Evolutionary conservation across 2,888 invertebrate genomes (phyloP).

Genomic region (Cryptus armator): DNA sequence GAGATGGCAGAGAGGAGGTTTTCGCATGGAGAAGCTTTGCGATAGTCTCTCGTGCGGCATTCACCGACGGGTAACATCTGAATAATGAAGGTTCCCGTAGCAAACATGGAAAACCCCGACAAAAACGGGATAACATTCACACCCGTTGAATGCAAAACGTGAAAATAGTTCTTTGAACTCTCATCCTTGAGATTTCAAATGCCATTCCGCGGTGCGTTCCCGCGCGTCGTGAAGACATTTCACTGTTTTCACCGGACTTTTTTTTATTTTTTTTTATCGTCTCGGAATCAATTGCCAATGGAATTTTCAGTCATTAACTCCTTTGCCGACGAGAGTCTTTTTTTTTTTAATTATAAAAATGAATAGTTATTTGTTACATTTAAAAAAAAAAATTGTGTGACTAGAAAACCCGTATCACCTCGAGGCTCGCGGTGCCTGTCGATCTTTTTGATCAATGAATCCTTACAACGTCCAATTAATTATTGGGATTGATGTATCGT

Average conservation of each 20-base stretch:
- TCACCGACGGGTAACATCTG: not conserved
- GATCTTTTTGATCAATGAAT: no score
- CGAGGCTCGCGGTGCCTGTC: no score
- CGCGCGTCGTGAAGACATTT: not conserved
- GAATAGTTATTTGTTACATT: no score
- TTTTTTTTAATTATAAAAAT: no score
- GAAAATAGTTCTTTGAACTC: slow-evolving; percentile 34
- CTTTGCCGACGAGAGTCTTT: no score
- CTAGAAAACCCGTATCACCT: no score
- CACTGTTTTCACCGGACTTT: not conserved
- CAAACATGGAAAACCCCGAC: slow-evolving; percentile 12
- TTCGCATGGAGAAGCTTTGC: not conserved
- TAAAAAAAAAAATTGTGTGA: no score
- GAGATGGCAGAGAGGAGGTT: slow-evolving; percentile 5
- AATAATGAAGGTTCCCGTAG: slow-evolving; percentile 2
- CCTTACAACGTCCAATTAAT: not conserved
- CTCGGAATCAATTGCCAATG: no score
- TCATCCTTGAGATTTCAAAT: slow-evolving; percentile 22
- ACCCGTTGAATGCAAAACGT: slow-evolving; percentile 15
- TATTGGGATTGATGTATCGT: not conserved
- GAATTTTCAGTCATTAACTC: no score
- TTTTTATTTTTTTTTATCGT: not conserved
- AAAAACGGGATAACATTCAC: slow-evolving; percentile 11
- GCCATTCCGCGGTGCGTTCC: not conserved
- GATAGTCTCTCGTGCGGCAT: not conserved